A percentile compares a stretch with the other conserved stretches of the same genome.
Conservation (phyloP, 2,888 invertebrate genomes). For the Pseudanteris insignis region DNA sequence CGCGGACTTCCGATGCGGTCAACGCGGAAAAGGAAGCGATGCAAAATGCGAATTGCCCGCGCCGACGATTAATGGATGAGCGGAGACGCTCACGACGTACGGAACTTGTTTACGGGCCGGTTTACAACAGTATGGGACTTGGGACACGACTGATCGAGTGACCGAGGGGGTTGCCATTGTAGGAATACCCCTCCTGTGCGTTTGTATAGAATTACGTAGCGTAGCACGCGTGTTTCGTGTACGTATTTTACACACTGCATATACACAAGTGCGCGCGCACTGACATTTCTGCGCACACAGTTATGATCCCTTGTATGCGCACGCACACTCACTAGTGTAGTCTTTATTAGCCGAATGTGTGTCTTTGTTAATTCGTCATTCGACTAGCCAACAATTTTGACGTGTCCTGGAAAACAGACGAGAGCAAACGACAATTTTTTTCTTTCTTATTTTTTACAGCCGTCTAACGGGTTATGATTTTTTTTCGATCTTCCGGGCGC, state of each 20-base stretch:
- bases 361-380: too few species aligned
- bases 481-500: too few species aligned
- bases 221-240: constrained; percentile 35
- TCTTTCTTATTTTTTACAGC: too few species aligned
- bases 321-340: background rate
- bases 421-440: too few species aligned
- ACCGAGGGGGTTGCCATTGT: constrained; percentile 65
- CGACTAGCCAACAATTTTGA: too few species aligned
- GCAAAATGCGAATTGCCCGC: background rate
- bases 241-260: constrained; percentile 16
- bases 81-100: constrained; percentile 32
- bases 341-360: too few species aligned
- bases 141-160: constrained; percentile 66
- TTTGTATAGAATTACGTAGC: constrained; percentile 61
- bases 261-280: constrained; percentile 26
- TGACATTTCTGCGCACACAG: constrained; percentile 5
- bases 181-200: constrained; percentile 61
- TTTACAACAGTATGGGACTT: constrained; percentile 58
- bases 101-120: constrained; percentile 47
- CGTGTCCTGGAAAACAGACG: too few species aligned
- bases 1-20: too few species aligned
- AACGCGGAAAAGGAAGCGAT: too few species aligned
- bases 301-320: constrained; percentile 3
- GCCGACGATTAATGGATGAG: constrained; percentile 15
- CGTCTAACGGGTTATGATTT: too few species aligned